Conservation (phyloP, 1,140 invertebrate species). For the Bombus confusus region DNA sequence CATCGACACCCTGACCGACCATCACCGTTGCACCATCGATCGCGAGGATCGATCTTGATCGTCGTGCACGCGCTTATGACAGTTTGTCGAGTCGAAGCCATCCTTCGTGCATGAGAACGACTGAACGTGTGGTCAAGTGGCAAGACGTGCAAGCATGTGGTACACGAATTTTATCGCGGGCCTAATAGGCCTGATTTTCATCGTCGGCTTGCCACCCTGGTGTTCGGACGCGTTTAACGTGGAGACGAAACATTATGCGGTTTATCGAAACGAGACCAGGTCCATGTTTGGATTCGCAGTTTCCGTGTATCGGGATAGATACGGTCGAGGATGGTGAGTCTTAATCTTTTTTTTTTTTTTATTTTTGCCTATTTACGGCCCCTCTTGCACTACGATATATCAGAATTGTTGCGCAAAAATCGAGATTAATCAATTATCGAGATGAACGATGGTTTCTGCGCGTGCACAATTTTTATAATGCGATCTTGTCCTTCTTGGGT, state of each 20-base stretch:
- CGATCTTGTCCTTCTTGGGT: not conserved
- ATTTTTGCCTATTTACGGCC: not conserved
- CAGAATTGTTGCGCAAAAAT: not conserved
- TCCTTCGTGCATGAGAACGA: constrained; percentile 30
- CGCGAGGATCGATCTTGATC: not conserved
- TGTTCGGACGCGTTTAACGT: constrained; percentile 70
- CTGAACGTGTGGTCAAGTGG: constrained; percentile 40
- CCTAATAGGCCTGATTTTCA: constrained; percentile 34
- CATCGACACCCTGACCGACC: constrained; percentile 5
- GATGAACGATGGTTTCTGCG: not conserved
- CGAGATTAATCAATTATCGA: no score
- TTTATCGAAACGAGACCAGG: constrained; percentile 65
- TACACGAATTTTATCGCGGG: constrained; percentile 23
- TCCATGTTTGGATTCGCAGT: constrained; percentile 79
- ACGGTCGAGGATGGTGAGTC: constrained; percentile 71
- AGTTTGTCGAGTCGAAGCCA: not conserved
- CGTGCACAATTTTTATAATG: not conserved
- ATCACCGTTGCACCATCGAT: not conserved
- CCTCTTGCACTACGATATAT: not conserved
- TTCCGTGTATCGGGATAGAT: constrained; percentile 70
- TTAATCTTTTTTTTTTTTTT: constrained; percentile 20
- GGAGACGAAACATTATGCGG: constrained; percentile 74
- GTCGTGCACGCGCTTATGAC: constrained; percentile 13
- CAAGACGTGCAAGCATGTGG: constrained; percentile 49
- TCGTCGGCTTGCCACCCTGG: constrained; percentile 34